A percentile compares a stretch with the other conserved stretches of the same genome.
phyloP scores from a whole-genome alignment of 2,113 vertebrate genomes.

The Trematomus loennbergii region DNA sequence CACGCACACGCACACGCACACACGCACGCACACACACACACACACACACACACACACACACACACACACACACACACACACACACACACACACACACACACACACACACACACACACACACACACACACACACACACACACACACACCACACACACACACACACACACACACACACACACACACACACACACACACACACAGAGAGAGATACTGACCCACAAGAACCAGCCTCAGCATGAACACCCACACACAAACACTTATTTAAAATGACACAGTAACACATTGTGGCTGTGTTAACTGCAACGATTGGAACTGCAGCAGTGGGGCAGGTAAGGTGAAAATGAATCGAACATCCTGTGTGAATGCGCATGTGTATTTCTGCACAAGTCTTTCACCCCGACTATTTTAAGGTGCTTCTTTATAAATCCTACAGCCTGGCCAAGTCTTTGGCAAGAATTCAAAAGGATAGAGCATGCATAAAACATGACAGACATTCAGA shows the following conservation, averaged over 20 bases:
- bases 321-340: slow-evolving; percentile 71
- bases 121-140: slow-evolving; percentile 17
- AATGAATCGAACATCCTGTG: slow-evolving; percentile 36
- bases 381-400: slow-evolving; percentile 14
- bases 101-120: slow-evolving; percentile 46
- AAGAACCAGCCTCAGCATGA: slow-evolving; percentile 45
- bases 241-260: slow-evolving; percentile 48
- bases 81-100: not conserved
- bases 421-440: slow-evolving; percentile 42
- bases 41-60: not conserved
- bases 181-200: slow-evolving; percentile 24
- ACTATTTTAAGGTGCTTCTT: slow-evolving; percentile 54
- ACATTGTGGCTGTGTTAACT: slow-evolving; percentile 47
- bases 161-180: slow-evolving; percentile 27
- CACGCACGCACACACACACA: slow-evolving; percentile 43
- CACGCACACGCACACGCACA: slow-evolving; percentile 15
- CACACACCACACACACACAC: not conserved
- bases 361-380: slow-evolving; percentile 17
- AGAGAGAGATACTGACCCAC: slow-evolving; percentile 43
- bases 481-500: slow-evolving; percentile 66
- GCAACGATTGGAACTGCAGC: slow-evolving; percentile 79
- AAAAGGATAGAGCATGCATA: slow-evolving; percentile 68
- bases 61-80: slow-evolving; percentile 46
- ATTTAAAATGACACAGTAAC: slow-evolving; percentile 34
- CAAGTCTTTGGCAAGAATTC: slow-evolving; percentile 49